Evolutionary conservation across 2,888 invertebrate species (phyloP), one percentile per base, ranked within the genome.

Genomic region (Enchytraeus crypticus): DNA sequence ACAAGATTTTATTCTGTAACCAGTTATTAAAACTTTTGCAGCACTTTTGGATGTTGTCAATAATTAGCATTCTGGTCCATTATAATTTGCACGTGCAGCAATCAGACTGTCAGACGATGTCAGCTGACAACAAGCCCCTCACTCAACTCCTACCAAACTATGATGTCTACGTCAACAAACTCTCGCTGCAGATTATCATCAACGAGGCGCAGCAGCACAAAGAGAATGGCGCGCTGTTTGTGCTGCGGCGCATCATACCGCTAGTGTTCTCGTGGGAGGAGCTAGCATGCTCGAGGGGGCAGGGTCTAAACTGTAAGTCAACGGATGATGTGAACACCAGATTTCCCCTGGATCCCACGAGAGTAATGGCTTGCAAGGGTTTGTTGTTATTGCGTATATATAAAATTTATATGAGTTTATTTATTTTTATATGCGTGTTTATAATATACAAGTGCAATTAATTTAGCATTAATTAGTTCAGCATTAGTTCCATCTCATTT

Each of bases 181-280:
- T 62, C 43, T 59, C 59, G 30, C 53, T 62, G 21, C 62, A 62
- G 45, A 62, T 62, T 4, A 54, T 59, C 30, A 55, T 62, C 21
- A 62, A 62, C 33, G 62, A 62, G 45, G 62, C 59, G 33, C 43
- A 58, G 49, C 45, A 59, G 23, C 62, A 59, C 62, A 62, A 62
- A 45, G 55, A 59, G n/a, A 53, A 53, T 21, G 62, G 53, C 14
- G 62, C 59, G 8, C 49, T 62, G 2, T 62, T 55, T 29, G 62
- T 62, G 8, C 55, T 62, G 33, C 18, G 62, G 30, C 59, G 62
- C 30, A 29, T 62, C 43, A 62, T 62, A 21, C 62, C 62, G 1
- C 55, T 62, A 32, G 62, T 62, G 26, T 62, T 62, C 26, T 51
- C 59, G 5, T 62, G 62, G 62, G 59, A 62, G 5, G 62, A 62